Evolutionary conservation across 1,140 invertebrate genomes (phyloP).

Genomic region (Sinonovacula constricta): DNA sequence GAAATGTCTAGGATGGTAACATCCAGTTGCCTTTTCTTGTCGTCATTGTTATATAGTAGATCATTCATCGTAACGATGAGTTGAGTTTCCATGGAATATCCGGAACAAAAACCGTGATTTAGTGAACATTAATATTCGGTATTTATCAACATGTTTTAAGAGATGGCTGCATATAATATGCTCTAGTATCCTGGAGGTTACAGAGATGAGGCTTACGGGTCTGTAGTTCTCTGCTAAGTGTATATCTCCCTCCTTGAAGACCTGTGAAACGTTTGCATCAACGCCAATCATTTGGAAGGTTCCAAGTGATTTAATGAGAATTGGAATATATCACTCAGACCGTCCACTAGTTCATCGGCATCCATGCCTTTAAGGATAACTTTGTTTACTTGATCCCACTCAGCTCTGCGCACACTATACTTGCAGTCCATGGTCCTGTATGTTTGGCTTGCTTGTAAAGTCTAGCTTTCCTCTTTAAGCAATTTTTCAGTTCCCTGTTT

Average conservation of each 20-base stretch:
- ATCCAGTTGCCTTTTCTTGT: conserved; percentile 20
- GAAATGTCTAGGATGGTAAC: conserved; percentile 4
- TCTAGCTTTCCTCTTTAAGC: not conserved
- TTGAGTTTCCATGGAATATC: too few species aligned
- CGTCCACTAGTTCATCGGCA: not conserved
- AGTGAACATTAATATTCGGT: too few species aligned
- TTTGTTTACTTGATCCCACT: conserved; percentile 51
- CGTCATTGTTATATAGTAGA: not conserved
- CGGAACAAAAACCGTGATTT: too few species aligned
- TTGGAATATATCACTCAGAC: too few species aligned
- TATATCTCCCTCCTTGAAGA: conserved; percentile 24
- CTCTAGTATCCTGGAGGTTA: conserved; percentile 23
- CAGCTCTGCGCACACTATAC: conserved; percentile 29
- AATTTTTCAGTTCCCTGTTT: not conserved
- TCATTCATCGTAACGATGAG: conserved; percentile 1
- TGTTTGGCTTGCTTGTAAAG: conserved; percentile 33
- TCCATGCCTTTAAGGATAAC: conserved; percentile 30
- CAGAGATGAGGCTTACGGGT: conserved; percentile 4
- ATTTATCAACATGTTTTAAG: conserved; percentile 12
- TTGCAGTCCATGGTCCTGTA: conserved; percentile 17
- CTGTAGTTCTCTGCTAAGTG: conserved; percentile 25
- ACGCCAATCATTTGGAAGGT: conserved; percentile 7
- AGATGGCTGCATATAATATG: conserved; percentile 3
- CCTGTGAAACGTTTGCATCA: conserved; percentile 26
- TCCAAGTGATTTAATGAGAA: conserved; percentile 5